Conservation (phyloP, 2,113 vertebrate genomes). For the Laterallus jamaicensis region DNA sequence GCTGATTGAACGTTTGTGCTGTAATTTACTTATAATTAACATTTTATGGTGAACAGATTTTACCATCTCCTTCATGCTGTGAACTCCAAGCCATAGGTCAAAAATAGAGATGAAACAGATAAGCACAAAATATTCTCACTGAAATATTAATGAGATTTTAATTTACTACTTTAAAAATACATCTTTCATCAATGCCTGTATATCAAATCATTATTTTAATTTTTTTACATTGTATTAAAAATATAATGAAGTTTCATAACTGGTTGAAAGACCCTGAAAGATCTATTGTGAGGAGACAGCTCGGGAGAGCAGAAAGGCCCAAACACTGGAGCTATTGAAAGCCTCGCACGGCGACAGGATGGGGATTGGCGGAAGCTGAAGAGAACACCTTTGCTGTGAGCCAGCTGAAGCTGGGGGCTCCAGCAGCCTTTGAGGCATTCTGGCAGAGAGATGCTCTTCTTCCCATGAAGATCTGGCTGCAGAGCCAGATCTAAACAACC, state of each 20-base stretch:
- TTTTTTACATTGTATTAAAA: constrained; percentile 76
- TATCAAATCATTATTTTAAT: constrained; percentile 78
- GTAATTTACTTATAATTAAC: constrained; percentile 89
- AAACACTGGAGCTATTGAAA: not conserved
- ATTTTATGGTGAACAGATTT: constrained; percentile 87
- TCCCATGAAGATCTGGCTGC: not conserved
- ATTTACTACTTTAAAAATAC: constrained; percentile 84
- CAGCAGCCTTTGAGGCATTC: too few relatives aligned
- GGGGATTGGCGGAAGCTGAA: not conserved
- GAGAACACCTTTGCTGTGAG: not conserved
- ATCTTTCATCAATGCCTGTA: constrained; percentile 80
- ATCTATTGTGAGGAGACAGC: constrained; percentile 19
- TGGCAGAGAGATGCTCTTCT: not conserved
- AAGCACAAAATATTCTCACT: constrained; percentile 81
- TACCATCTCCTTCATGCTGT: constrained; percentile 83
- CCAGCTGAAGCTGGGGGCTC: not conserved
- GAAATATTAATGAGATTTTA: constrained; percentile 87
- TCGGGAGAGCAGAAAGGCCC: not conserved
- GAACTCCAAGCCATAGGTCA: constrained; percentile 86
- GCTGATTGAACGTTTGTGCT: constrained; percentile 85
- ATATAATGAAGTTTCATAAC: constrained; percentile 71
- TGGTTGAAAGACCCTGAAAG: constrained; percentile 59
- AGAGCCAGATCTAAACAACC: not conserved
- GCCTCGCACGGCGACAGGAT: not conserved
- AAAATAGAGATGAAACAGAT: constrained; percentile 85